Evolutionary conservation across 2,113 vertebrate genomes (phyloP), one percentile per base, ranked within the genome.

Genomic region (Emydura subglobosa): DNA sequence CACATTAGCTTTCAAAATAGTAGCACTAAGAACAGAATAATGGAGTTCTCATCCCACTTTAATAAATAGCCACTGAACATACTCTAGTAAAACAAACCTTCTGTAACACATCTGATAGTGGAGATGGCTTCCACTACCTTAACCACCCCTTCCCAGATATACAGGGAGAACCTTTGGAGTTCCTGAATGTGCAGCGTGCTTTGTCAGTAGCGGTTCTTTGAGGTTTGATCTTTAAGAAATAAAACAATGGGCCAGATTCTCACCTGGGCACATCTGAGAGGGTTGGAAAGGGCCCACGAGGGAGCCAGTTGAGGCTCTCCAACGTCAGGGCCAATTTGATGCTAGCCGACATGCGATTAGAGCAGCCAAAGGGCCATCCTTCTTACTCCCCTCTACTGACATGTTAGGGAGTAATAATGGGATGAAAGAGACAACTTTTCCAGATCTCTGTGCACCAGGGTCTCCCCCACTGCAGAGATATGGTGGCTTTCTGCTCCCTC

Each of bases 181-280:
- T 68, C 34, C 21, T 53, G 65, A 68, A n/a, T 19, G 34, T 39
- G 8, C n/a, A 72, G 34, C 7, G 34, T 72, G 65, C 34, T 10
- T 39, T 39, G 34, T 8, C 34, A 72, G 65, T n/a, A 34, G 19
- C 65, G 5, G 16, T 21, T 68, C 6, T 17, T n/a, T 68, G 34
- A 19, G 31, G 19, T 72, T 39, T 72, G 65, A 72, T 17, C 65
- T 72, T 65, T 5, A 27, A 25, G 13, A 78, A 47, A 25, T 25
- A 44, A 51, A 19, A 89, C 91, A 80, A 55, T 1, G 86, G 49
- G 91, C 29, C 39, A 91, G 55, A 92, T 83, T 95, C 31, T 79
- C 68, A 76, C 0, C 0, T 3, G 1, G 61, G 8, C 11, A 50
- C 4, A 22, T 72, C n/a, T 82, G 80, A 54, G 21, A 61, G 0